Percentiles rank a stretch among this genome's conserved stretches.
phyloP scores from a whole-genome alignment of 2,113 vertebrate genomes.

The Hepsetus odoe region DNA sequence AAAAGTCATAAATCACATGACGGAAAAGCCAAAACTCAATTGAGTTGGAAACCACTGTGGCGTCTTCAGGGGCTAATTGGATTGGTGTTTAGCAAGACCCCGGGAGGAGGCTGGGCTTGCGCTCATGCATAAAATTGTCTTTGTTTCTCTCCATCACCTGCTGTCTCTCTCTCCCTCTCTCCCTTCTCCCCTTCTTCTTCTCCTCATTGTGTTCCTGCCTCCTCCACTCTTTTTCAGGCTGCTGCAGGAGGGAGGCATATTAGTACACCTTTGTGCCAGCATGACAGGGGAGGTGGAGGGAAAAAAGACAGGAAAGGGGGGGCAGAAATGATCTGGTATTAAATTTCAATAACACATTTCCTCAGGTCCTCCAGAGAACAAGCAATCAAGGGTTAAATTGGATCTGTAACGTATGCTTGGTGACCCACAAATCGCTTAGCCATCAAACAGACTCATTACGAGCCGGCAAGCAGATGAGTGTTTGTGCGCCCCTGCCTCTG shows the following conservation, averaged over 20 bases:
- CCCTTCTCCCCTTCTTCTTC: constrained; percentile 15
- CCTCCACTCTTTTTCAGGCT: constrained; percentile 65
- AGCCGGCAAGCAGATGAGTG: constrained; percentile 91
- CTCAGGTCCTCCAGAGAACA: constrained; percentile 83
- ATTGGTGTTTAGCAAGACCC: constrained; percentile 80
- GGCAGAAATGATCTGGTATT: constrained; percentile 82
- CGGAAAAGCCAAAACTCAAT: constrained; percentile 64
- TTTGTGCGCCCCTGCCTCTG: constrained; percentile 89
- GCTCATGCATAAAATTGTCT: constrained; percentile 75
- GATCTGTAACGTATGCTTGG: constrained; percentile 96
- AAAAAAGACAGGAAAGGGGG: background rate
- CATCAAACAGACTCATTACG: constrained; percentile 99
- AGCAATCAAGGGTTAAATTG: constrained; percentile 98
- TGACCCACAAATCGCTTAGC: constrained; percentile 96
- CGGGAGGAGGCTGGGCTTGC: constrained; percentile 71
- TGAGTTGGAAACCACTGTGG: constrained; percentile 65
- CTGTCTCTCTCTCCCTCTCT: constrained; percentile 41
- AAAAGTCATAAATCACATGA: constrained; percentile 69
- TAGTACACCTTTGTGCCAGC: constrained; percentile 76
- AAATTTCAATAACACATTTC: constrained; percentile 88
- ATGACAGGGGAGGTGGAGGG: constrained; percentile 62
- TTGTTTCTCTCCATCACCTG: constrained; percentile 70
- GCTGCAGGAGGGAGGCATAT: constrained; percentile 66
- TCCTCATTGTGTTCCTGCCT: constrained; percentile 44
- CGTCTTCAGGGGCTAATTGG: constrained; percentile 77